Evolutionary conservation across 2,888 invertebrate genomes (phyloP).

Genomic region (Pollenia amentaria): DNA sequence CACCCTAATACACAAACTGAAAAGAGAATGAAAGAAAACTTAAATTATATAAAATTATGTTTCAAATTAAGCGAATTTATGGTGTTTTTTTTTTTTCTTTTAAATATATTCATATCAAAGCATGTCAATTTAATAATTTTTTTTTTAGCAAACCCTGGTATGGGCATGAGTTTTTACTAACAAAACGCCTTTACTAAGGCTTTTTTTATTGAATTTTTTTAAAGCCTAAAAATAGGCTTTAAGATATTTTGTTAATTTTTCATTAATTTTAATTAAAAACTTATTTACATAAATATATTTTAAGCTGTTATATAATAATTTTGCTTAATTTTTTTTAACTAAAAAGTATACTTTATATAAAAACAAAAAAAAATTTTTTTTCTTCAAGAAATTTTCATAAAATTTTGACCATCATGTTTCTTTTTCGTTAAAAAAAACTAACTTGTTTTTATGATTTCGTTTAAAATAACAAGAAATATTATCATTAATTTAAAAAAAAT

Average conservation of each 20-base stretch:
- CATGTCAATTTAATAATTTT: conserved; percentile 22
- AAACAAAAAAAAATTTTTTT: background rate
- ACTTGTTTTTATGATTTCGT: background rate
- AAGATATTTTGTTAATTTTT: conserved; percentile 1
- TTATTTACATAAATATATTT: background rate
- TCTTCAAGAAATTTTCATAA: background rate
- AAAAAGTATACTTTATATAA: background rate
- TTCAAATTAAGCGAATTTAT: conserved; percentile 48
- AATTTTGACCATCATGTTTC: conserved; percentile 4
- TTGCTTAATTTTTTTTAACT: conserved; percentile 7
- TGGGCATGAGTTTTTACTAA: conserved; percentile 12
- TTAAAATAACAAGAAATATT: background rate
- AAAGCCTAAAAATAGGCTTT: conserved; percentile 44
- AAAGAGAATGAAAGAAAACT: conserved; percentile 11
- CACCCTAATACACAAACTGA: background rate
- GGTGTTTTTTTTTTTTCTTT: too few relatives aligned
- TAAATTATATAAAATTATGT: conserved; percentile 61
- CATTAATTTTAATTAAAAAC: background rate
- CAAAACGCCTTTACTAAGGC: conserved; percentile 28
- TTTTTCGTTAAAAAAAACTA: background rate
- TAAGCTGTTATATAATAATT: conserved; percentile 7
- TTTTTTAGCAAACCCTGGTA: conserved; percentile 7
- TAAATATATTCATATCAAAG: conserved; percentile 10
- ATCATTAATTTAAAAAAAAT: conserved; percentile 3
- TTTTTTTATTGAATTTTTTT: background rate